Evolutionary conservation across 2,113 vertebrate species (phyloP).

Genomic region (Otus sunia): DNA sequence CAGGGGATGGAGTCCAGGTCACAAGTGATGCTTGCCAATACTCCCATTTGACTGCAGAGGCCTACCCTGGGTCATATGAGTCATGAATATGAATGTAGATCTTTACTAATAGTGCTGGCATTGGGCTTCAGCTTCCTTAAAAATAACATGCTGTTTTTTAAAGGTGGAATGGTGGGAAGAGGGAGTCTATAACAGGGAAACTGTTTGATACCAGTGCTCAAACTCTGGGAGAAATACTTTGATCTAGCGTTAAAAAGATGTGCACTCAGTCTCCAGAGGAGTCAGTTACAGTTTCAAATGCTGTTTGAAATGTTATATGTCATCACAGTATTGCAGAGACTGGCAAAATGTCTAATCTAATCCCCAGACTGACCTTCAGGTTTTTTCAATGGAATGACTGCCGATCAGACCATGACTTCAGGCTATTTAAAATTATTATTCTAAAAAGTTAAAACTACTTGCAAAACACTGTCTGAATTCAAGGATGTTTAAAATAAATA

Average conservation of each 20-base stretch:
- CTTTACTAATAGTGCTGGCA: not conserved
- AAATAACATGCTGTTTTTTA: not conserved
- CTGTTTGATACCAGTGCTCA: not conserved
- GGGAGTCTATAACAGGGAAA: not conserved
- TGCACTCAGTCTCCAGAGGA: not conserved
- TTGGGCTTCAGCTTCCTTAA: conserved; percentile 6
- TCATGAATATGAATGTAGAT: conserved; percentile 35
- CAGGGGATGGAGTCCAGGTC: conserved; percentile 33
- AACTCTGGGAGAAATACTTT: not conserved
- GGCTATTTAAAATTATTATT: not conserved
- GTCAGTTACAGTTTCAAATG: not conserved
- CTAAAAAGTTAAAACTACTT: not conserved
- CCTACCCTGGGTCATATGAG: conserved; percentile 47
- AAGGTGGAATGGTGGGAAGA: not conserved
- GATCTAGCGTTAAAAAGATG: not conserved
- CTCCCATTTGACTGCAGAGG: not conserved
- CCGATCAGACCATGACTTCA: not conserved
- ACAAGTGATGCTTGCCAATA: conserved; percentile 27
- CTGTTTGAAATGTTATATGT: not conserved
- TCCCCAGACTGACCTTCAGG: not conserved
- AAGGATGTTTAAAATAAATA: not conserved
- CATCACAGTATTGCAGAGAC: not conserved
- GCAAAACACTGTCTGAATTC: not conserved
- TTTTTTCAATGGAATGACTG: not conserved
- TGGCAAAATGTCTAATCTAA: not conserved